Base-by-base conservation (phyloP, 92 coral and sea anemone species). In the Porites lobata region DNA sequence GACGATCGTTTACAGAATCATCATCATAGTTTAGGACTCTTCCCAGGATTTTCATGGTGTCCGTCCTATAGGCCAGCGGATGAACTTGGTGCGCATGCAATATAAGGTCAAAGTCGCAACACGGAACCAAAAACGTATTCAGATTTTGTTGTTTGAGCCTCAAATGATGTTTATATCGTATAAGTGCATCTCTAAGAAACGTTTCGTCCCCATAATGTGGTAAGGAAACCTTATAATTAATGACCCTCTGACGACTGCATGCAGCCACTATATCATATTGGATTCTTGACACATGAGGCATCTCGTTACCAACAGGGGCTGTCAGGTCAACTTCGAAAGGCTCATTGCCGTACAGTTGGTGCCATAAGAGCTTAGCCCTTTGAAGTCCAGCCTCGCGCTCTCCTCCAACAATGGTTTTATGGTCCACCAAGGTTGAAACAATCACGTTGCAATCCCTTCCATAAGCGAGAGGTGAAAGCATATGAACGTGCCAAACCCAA, bases 1-100 rank as follows among this genome's bases (percentile, higher is more conserved):
- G 69, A 2, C 94, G 83, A 50, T 91, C 88, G 81, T 73, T 91
- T 7, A 88, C 83, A 13, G 94, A 80, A 80, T 91, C 94, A 75
- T 91, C 94, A 75, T 91, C 80, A 67, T 91, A 88, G 12, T 91
- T 81, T 15, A 93, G 72, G 0, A 89, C 72, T 19, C 57, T 71
- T 8, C 96, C 96, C 50, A 90, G 89, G 17, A 87, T n/a, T 65
- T 71, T 20, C 9, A 56, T 53, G 57, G 88, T 91, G 81, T 91
- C 94, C 8, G 81, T 69, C 19, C 54, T 69, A 69, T 91, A 91
- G 65, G 72, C 75, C 75, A 81, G 52, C 22, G 94, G 94, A 59
- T 91, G 83, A 13, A 73, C 71, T 88, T 91, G 94, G 64, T 91
- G 94, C 29, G 92, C 94, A 63, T 93, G 94, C 96, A 94, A 93